Conservation (phyloP, 2,113 vertebrate species). For the Dasyprocta punctata region DNA sequence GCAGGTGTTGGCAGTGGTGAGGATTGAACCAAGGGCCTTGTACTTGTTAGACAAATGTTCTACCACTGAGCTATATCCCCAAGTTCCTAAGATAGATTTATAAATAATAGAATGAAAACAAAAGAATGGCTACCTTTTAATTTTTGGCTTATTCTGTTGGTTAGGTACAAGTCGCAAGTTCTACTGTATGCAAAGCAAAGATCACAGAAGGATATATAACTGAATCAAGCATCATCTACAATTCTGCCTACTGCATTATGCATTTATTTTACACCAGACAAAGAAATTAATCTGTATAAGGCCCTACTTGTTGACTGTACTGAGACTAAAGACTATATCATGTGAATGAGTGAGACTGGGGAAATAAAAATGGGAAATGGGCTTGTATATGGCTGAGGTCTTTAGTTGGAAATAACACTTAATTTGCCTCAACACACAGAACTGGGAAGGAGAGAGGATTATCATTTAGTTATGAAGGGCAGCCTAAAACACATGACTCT, state of each 20-base stretch:
- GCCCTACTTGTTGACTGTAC: not conserved
- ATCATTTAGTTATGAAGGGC: no score
- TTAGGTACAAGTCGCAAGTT: not conserved
- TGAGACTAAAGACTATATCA: not conserved
- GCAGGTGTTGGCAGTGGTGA: not conserved
- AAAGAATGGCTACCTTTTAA: not conserved
- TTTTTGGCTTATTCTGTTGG: not conserved
- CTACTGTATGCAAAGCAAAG: not conserved
- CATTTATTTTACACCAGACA: not conserved
- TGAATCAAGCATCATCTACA: not conserved
- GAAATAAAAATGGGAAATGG: no score
- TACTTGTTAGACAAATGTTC: not conserved
- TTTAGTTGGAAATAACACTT: no score
- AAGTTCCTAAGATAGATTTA: not conserved
- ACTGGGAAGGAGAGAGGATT: no score
- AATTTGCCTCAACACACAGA: no score
- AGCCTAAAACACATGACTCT: no score
- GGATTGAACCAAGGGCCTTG: not conserved
- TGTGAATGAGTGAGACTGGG: not conserved
- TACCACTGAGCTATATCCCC: not conserved
- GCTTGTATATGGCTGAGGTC: no score
- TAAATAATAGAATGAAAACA: not conserved
- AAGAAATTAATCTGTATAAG: not conserved
- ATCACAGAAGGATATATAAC: not conserved
- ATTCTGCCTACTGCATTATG: not conserved